Evolutionary conservation across 2,113 vertebrate species (phyloP).

Genomic region (Alaudala cheleensis): DNA sequence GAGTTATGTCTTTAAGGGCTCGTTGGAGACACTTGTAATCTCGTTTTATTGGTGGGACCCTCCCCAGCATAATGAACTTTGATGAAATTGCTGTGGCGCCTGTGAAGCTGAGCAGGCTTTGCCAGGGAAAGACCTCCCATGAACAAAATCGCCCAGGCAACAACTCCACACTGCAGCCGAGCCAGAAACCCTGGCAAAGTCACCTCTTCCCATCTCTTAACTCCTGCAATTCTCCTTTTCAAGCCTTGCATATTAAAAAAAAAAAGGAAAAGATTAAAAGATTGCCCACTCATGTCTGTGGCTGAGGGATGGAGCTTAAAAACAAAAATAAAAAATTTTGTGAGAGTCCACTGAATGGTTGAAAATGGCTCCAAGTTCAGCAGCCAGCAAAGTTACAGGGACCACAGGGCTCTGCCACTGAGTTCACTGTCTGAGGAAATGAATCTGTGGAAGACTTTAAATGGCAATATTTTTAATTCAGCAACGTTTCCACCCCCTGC

Average conservation of each 20-base stretch:
- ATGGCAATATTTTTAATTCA: conserved; percentile 46
- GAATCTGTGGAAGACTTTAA: conserved; percentile 35
- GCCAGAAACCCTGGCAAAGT: conserved; percentile 62
- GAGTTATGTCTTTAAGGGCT: conserved; percentile 75
- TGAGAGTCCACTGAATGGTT: neutral
- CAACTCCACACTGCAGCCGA: conserved; percentile 39
- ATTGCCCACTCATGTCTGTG: neutral
- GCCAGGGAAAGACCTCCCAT: conserved; percentile 75
- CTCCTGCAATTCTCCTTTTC: conserved; percentile 28
- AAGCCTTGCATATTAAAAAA: neutral
- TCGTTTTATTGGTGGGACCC: conserved; percentile 75
- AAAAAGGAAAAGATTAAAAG: neutral
- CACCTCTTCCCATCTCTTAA: neutral
- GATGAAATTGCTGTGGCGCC: conserved; percentile 78
- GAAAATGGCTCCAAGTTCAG: conserved; percentile 14
- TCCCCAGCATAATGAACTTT: conserved; percentile 77
- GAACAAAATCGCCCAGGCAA: conserved; percentile 63
- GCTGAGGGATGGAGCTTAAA: neutral
- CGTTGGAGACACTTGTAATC: conserved; percentile 75
- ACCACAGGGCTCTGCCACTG: neutral
- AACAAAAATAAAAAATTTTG: neutral
- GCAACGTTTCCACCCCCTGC: conserved; percentile 55
- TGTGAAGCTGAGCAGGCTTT: conserved; percentile 71
- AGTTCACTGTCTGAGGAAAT: conserved; percentile 44
- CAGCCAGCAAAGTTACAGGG: conserved; percentile 38